Evolutionary conservation across 2,888 invertebrate species (phyloP).

Genomic region (Gari tellinella): DNA sequence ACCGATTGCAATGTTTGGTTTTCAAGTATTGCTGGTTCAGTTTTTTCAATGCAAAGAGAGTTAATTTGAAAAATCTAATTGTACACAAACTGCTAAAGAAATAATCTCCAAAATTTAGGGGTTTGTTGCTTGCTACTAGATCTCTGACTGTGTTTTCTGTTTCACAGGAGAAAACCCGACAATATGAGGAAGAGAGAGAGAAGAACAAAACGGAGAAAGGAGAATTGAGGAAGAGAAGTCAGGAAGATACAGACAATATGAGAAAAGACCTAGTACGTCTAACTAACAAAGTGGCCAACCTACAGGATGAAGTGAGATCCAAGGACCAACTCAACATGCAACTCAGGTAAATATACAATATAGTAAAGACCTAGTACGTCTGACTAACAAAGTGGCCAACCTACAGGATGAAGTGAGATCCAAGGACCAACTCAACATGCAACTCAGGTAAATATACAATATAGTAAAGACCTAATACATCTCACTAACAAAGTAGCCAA

Average conservation of each 20-base stretch:
- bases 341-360: constrained; percentile 70
- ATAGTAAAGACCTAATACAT: constrained; percentile 67
- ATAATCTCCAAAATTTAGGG: too few relatives aligned
- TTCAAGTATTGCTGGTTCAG: too few relatives aligned
- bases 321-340: constrained; percentile 71
- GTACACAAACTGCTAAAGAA: too few relatives aligned
- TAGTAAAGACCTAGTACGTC: constrained; percentile 68
- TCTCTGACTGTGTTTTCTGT: too few relatives aligned
- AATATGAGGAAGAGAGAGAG: constrained; percentile 69
- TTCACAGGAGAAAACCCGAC: constrained; percentile 70
- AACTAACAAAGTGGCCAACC: constrained; percentile 52
- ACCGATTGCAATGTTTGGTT: too few relatives aligned
- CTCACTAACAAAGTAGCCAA: constrained; percentile 58
- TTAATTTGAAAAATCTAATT: too few relatives aligned
- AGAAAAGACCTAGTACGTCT: constrained; percentile 66
- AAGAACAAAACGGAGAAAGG: constrained; percentile 56
- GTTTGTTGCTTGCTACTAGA: too few relatives aligned
- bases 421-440: constrained; percentile 70
- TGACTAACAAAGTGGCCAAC: constrained; percentile 54
- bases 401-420: constrained; percentile 66
- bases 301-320: constrained; percentile 65
- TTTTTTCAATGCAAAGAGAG: too few relatives aligned
- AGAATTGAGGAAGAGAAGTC: constrained; percentile 48
- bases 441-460: constrained; percentile 71
- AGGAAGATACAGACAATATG: constrained; percentile 65